Conservation (phyloP, 2,888 invertebrate species). For the Pterostichus madidus region DNA sequence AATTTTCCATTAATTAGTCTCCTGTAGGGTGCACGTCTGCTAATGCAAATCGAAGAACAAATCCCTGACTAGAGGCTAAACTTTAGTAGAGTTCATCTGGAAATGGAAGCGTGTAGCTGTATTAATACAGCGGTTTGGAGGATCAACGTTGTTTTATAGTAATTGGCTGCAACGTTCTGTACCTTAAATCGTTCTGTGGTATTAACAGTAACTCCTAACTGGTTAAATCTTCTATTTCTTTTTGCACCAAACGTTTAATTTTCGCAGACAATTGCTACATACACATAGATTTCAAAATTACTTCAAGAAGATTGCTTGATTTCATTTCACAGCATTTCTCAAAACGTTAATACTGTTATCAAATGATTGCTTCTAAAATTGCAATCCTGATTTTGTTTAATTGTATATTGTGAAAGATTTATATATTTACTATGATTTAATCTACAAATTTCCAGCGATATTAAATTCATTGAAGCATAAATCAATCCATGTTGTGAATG, state of each 20-base stretch:
- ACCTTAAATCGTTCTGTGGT: conserved; percentile 47
- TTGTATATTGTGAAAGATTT: not conserved
- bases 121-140: conserved; percentile 50
- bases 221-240: not conserved
- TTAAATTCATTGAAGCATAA: conserved; percentile 1
- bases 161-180: conserved; percentile 38
- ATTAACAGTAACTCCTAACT: conserved; percentile 34
- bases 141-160: conserved; percentile 62
- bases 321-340: no score
- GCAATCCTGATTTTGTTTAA: not conserved
- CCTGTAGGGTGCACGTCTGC: not conserved
- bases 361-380: not conserved
- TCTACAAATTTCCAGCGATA: not conserved
- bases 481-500: conserved; percentile 28
- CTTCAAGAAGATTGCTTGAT: no score
- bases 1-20: conserved; percentile 23
- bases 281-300: no score
- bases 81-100: conserved; percentile 32
- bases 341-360: not conserved
- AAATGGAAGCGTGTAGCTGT: conserved; percentile 54
- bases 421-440: not conserved
- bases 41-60: conserved; percentile 6
- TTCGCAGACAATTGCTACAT: not conserved
- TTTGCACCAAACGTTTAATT: conserved; percentile 9
- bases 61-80: conserved; percentile 7